A percentile compares a stretch with the other conserved stretches of the same genome.
These are phyloP conservation scores for Pelecanoides urinatrix DNA, from an alignment of 2,113 vertebrate genomes.

Conservation along the genomic window DNA sequence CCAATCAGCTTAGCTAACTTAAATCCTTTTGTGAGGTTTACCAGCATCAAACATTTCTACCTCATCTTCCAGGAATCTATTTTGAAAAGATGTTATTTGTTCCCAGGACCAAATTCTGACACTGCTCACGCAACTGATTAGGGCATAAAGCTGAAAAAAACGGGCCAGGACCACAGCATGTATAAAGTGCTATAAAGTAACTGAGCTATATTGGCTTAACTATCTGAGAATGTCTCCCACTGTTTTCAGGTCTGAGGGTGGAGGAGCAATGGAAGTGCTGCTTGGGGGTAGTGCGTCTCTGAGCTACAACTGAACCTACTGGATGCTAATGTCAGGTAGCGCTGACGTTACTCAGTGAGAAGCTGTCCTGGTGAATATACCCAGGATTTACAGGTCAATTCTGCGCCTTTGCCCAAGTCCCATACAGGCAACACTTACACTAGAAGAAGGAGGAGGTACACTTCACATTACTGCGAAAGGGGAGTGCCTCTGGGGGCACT, in stretches of 20 bases:
- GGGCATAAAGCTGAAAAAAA: not conserved
- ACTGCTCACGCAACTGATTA: not conserved
- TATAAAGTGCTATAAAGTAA: not conserved
- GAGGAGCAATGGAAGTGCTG: not conserved
- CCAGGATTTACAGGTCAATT: not conserved
- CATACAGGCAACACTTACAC: not conserved
- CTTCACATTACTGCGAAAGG: not conserved
- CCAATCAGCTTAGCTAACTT: constrained; percentile 55
- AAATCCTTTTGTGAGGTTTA: constrained; percentile 51
- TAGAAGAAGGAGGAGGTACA: accelerated
- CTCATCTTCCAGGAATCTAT: constrained; percentile 43
- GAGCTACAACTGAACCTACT: not conserved
- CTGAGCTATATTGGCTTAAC: not conserved
- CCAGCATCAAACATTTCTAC: constrained; percentile 35
- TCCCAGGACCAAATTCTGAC: constrained; percentile 4
- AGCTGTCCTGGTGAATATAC: not conserved
- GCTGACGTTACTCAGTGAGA: not conserved
- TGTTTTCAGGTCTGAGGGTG: not conserved
- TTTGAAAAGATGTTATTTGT: constrained; percentile 29
- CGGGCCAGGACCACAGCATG: not conserved
- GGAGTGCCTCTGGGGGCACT: not conserved
- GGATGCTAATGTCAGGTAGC: not conserved
- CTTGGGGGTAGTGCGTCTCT: not conserved
- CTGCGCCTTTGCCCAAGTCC: not conserved
- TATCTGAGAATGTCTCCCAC: not conserved